Evolutionary conservation across 2,888 invertebrate genomes (phyloP), one percentile per base, ranked within the genome.

Genomic region (Mythimna lalbum): DNA sequence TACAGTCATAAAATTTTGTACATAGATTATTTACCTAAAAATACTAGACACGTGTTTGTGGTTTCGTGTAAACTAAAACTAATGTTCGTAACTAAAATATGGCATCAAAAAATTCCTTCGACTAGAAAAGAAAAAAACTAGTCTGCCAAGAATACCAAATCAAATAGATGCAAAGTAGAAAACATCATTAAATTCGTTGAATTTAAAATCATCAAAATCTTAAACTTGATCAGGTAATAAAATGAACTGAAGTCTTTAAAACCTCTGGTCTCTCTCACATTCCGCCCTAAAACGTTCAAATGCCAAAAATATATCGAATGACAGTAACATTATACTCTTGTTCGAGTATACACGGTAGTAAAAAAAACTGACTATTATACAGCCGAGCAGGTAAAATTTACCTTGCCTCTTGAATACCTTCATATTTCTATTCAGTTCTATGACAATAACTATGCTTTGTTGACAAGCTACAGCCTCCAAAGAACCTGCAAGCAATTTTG

Each of bases 381-480:
- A 87, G 86, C 82, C 81, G 87, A 76, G 87, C 94, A 94, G 95
- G 94, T 95, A 94, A 92, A 92, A 85, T 90, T 86, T 90, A 92
- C 90, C 90, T 89, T 90, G 83, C 86, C 81, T 86, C 88, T 90
- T 89, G 86, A 87, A 88, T 88, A 85, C 86, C 84, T 82, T 81
- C 77, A 76, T 84, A 85, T 86, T 87, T 87, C 86, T 88, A 86
- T 85, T 81, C 84, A 86, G 73, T 78, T 85, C 72, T 81, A 77
- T 77, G 73, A 87, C 87, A 91, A 90, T 90, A 88, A 86, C 84
- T 78, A 76, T 81, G 86, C 86, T 88, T 90, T 86, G 86, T 86
- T 87, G 76, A 78, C 85, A 72, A 69, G 64, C 69, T 57, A 76
- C 77, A 79, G 80, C 79, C 78, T 77, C 73, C 53, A 53, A 6